Conservation (phyloP, 2,888 invertebrate species). For the Nowickia ferox region DNA sequence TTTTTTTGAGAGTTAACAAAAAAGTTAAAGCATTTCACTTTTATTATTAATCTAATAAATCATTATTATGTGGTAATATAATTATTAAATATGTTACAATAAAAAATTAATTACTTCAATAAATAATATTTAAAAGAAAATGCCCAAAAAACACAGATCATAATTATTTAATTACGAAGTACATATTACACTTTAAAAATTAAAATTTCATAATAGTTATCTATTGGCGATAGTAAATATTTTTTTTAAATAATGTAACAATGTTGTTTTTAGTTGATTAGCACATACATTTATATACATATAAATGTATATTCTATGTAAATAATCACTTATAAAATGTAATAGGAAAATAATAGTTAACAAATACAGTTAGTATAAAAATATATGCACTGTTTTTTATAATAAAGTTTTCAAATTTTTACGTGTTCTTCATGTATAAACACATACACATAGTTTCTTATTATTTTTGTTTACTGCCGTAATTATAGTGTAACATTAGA, state of each 20-base stretch:
- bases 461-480: neutral
- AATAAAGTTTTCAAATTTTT: constrained; percentile 25
- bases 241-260: constrained; percentile 44
- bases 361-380: constrained; percentile 66
- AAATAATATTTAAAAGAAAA: constrained; percentile 33
- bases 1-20: constrained; percentile 54
- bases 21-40: constrained; percentile 56
- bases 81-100: constrained; percentile 34
- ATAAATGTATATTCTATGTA: constrained; percentile 8
- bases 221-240: constrained; percentile 11
- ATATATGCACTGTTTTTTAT: constrained; percentile 49
- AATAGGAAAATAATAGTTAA: constrained; percentile 23
- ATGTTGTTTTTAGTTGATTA: constrained; percentile 21
- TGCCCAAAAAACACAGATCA: constrained; percentile 56
- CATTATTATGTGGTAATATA: constrained; percentile 21
- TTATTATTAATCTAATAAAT: constrained; percentile 56
- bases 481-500: constrained; percentile 13
- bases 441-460: neutral
- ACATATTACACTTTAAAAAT: constrained; percentile 49
- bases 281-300: neutral
- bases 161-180: constrained; percentile 38
- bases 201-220: constrained; percentile 14
- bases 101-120: constrained; percentile 32
- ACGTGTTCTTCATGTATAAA: neutral
- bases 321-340: constrained; percentile 45